A percentile compares a stretch with the other conserved stretches of the same genome.
Evolutionary conservation across 1,140 invertebrate species (phyloP).

Genomic region (Monomorium pharaonis): DNA sequence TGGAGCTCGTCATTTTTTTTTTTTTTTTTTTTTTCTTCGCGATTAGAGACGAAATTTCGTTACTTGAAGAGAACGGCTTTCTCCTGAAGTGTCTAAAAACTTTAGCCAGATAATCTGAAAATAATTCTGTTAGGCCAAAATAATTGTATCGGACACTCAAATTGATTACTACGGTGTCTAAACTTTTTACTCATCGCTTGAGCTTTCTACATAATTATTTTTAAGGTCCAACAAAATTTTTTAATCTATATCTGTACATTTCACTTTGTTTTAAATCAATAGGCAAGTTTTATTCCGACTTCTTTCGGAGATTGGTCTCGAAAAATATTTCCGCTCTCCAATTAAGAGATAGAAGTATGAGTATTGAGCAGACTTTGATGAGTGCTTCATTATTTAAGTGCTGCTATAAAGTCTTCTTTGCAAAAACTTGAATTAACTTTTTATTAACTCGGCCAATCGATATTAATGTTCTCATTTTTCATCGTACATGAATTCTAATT

Average conservation of each 20-base stretch:
- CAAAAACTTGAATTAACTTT: background rate
- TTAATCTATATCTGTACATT: too few relatives aligned
- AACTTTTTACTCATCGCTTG: too few relatives aligned
- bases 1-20: background rate
- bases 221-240: too few relatives aligned
- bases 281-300: background rate
- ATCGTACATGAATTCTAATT: background rate
- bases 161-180: too few relatives aligned
- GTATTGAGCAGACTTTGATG: background rate
- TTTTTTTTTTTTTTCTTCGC: too few relatives aligned
- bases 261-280: background rate
- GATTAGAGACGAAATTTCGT: background rate
- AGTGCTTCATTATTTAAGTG: background rate
- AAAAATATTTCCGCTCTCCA: background rate
- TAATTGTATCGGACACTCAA: too few relatives aligned
- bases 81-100: too few relatives aligned
- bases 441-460: background rate
- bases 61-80: too few relatives aligned
- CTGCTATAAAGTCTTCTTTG: background rate
- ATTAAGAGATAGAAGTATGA: background rate
- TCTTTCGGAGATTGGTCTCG: background rate
- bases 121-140: too few relatives aligned
- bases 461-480: conserved; percentile 19
- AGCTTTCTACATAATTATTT: too few relatives aligned
- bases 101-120: too few relatives aligned